Evolutionary conservation across 2,888 invertebrate species (phyloP).

Genomic region (Melanostoma scalare): DNA sequence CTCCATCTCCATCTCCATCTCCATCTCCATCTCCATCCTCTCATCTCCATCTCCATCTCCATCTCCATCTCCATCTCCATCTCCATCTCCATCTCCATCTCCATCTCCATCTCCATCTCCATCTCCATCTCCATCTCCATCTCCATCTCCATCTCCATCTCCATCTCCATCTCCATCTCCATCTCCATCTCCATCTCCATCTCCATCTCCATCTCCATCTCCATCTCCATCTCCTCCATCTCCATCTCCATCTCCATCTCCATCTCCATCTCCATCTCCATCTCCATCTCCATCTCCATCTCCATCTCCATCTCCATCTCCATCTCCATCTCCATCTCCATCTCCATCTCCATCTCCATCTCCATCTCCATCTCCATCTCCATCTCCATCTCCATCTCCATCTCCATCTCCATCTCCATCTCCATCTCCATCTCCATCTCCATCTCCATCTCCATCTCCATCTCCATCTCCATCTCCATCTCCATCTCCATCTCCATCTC

Average conservation of each 20-base stretch:
- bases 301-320: slow-evolving; percentile 8
- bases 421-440: slow-evolving; percentile 8
- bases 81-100: slow-evolving; percentile 8
- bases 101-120: slow-evolving; percentile 8
- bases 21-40: slow-evolving; percentile 4
- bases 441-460: neutral
- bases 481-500: neutral
- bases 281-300: slow-evolving; percentile 6
- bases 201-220: slow-evolving; percentile 8
- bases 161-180: slow-evolving; percentile 7
- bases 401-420: slow-evolving; percentile 6
- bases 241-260: slow-evolving; percentile 8
- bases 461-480: neutral
- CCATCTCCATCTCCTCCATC: slow-evolving; percentile 8
- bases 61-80: slow-evolving; percentile 3
- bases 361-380: slow-evolving; percentile 8
- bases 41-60: slow-evolving; percentile 1
- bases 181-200: slow-evolving; percentile 4
- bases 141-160: slow-evolving; percentile 6
- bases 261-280: slow-evolving; percentile 2
- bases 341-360: slow-evolving; percentile 6
- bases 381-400: slow-evolving; percentile 4
- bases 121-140: slow-evolving; percentile 6
- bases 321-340: slow-evolving; percentile 4
- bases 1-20: slow-evolving; percentile 1